Evolutionary conservation across 2,113 vertebrate genomes (phyloP), one percentile per base, ranked within the genome.

Genomic region (Varanus komodoensis): DNA sequence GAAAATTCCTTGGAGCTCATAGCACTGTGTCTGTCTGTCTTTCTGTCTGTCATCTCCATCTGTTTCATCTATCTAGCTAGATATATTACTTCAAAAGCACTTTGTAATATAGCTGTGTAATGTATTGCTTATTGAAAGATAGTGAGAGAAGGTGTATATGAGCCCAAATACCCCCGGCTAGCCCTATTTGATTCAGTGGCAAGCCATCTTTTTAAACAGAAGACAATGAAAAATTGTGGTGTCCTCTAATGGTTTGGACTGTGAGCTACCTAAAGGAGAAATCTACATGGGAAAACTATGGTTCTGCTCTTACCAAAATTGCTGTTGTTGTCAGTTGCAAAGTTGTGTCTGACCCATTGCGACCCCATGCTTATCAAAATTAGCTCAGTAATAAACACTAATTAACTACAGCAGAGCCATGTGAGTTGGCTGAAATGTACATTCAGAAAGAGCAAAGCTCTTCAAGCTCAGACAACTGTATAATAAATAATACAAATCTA

Each of bases 1-100:
- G 90, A 88, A 93, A 92, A 34, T 90, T 91, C 61, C 32, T 82
- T 87, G 15, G 6, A 74, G 75, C 80, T 95, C 92, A 71, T 92
- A 89, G 19, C 0, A 82, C 21, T 83, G 48, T 57, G 1, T 44
- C 2, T 44, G 38, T 44, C 38, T 44, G 38, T 44, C 38, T 44
- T 1, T 44, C 38, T 44, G 38, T 44, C 38, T 44, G 38, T 44
- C 38, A 44, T 44, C 38, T 44, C 38, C 38, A 44, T 44, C 38
- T 44, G 38, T 44, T 44, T 44, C 38, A 44, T 44, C 38, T 44
- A 44, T 44, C 38, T 44, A 44, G 38, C 64, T 84, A 3, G 11
- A 82, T 19, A 3, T 48, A 50, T 2, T 29, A 82, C 52, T 19
- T 3, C 92, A 93, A 96, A 87, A 89, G 77, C 27, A 0, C 14